These are phyloP conservation scores for Anthophora plumipes DNA, from an alignment of 2,888 invertebrate species.

Conservation along the genomic window DNA sequence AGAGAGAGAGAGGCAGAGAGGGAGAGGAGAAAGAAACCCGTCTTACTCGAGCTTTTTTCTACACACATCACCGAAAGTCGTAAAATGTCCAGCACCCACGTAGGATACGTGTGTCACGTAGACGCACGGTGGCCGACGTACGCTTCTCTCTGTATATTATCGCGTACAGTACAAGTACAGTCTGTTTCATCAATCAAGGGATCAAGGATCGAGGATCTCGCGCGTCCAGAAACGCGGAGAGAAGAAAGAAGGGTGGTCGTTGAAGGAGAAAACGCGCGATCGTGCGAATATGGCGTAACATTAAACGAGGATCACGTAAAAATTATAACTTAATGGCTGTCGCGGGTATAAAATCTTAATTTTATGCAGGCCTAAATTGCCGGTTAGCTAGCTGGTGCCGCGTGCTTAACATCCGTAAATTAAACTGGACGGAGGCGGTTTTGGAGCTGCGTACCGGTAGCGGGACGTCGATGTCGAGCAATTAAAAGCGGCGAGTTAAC, in stretches of 20 bases:
- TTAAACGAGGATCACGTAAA: conserved; percentile 37
- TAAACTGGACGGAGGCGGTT: conserved; percentile 18
- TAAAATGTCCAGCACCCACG: conserved; percentile 77
- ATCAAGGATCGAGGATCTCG: not conserved
- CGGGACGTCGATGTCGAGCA: conserved; percentile 34
- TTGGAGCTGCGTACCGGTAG: conserved; percentile 20
- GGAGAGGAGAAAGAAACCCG: conserved; percentile 40
- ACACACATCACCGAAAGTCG: conserved; percentile 70
- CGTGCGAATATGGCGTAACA: conserved; percentile 32
- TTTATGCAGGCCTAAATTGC: conserved; percentile 41
- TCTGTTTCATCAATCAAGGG: conserved; percentile 56
- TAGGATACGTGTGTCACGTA: conserved; percentile 75
- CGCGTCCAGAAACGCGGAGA: not conserved
- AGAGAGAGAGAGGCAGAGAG: not conserved
- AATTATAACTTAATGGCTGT: conserved; percentile 32
- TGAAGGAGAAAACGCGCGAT: not conserved
- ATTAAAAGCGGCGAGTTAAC: conserved; percentile 44
- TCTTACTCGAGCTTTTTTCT: conserved; percentile 40
- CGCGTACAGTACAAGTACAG: conserved; percentile 67
- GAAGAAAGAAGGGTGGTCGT: no score
- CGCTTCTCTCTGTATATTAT: conserved; percentile 64
- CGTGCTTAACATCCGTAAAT: conserved; percentile 48
- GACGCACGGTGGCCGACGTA: conserved; percentile 68
- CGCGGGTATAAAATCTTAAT: conserved; percentile 43
- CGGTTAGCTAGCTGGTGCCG: conserved; percentile 25